Base-by-base conservation (phyloP, 1,140 invertebrate genomes). In the Drosophila rufa region DNA sequence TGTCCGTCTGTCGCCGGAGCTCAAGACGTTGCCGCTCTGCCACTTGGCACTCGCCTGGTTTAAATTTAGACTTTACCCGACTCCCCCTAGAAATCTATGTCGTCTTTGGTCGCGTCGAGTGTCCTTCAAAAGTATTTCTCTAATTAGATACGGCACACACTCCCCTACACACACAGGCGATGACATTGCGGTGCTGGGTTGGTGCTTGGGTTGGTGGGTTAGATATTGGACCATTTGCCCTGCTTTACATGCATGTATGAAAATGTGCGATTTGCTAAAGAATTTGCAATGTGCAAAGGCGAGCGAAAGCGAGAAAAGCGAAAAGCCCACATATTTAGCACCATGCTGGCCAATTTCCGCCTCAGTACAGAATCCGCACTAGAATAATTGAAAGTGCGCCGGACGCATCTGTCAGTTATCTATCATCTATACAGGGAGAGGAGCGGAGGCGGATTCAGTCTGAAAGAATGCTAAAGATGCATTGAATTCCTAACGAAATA, bases 41-140 rank as follows among this genome's bases (percentile, higher is more conserved):
- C 71, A 75, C 71, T 84, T 70, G 65, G 55, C 74, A 78, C 66
- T 66, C 38, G 83, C 47, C 67, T 25, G 46, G 71, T 87, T 76
- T 89, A 87, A 80, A 80, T 87, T 89, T 89, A 87, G 84, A 30
- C 22, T 25, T 25, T 25, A 36, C 51, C 51, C 33, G 33, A 4
- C 58, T 48, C 42, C 27, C 47, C 30, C 22, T 45, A 15, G 43
- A 77, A 80, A 87, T 86, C 70, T 86, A 40, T 86, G 70, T 68
- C 62, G 58, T 62, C 76, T 71, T 71, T 79, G 57, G 47, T 79
- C 79, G 82, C 78, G 67, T 79, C 79, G 73, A 91, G 90, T 89
- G 90, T 89, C 90, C 90, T 91, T 91, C 90, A 91, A 91, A 86
- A 89, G 69, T 89, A 89, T 91, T 85, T 83, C 80, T 80, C 80